phyloP scores from a whole-genome alignment of 2,797 vertebrate genomes.

The Prionace glauca region DNA sequence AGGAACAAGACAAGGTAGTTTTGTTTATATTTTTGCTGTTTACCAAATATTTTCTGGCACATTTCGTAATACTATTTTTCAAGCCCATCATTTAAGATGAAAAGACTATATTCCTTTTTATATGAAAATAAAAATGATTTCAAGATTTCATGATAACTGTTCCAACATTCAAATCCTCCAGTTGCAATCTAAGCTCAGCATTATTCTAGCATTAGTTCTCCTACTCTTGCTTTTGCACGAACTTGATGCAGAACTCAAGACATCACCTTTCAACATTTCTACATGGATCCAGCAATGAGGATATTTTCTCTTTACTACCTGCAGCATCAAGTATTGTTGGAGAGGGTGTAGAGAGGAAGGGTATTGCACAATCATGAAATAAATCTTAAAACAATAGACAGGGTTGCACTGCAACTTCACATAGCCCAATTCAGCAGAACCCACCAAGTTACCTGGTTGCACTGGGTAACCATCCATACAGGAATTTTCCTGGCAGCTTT shows the following conservation, averaged over 20 bases:
- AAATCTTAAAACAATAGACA: not conserved
- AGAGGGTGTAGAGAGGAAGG: not conserved
- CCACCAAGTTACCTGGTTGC: not conserved
- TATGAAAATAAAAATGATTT: not conserved
- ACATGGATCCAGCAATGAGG: not conserved
- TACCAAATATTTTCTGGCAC: not conserved
- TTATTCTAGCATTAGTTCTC: not conserved
- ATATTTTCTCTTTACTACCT: not conserved
- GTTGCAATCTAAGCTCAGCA: not conserved
- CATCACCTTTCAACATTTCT: not conserved
- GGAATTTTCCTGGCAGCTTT: not conserved
- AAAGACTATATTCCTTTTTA: not conserved
- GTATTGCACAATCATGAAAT: not conserved
- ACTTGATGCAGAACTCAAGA: not conserved
- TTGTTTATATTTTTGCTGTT: not conserved
- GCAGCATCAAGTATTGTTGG: not conserved
- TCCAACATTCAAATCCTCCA: not conserved
- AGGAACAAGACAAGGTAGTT: not conserved
- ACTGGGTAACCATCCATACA: not conserved
- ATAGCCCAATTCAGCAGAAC: not conserved
- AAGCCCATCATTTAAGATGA: not conserved
- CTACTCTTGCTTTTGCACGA: not conserved
- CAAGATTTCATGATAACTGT: not conserved
- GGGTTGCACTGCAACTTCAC: not conserved
- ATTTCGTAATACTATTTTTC: not conserved